phyloP scores from a whole-genome alignment of 2,888 invertebrate genomes.

The Sacculina carcini region DNA sequence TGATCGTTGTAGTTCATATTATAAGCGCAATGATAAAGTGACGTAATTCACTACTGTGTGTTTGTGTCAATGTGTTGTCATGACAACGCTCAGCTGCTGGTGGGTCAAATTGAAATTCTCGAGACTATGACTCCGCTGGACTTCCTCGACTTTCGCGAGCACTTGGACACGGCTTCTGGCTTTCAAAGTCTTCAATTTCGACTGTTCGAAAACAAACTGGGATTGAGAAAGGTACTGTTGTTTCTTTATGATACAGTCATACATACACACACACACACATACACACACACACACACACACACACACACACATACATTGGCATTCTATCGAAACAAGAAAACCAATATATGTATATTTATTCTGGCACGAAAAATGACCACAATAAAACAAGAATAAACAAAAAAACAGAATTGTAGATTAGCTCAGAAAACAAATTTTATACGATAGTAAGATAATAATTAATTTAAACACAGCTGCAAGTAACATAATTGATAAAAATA shows the following conservation, averaged over 20 bases:
- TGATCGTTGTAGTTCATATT: too few relatives aligned
- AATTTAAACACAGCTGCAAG: too few relatives aligned
- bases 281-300: background rate
- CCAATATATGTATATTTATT: background rate
- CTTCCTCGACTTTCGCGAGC: conserved; percentile 88
- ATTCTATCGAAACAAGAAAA: background rate
- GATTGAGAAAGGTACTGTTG: conserved; percentile 26
- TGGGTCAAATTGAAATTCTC: conserved; percentile 86
- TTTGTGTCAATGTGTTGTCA: conserved; percentile 4
- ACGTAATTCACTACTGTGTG: conserved; percentile 3
- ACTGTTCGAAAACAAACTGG: conserved; percentile 75
- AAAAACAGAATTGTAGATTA: too few relatives aligned
- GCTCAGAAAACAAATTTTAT: too few relatives aligned
- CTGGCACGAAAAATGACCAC: background rate
- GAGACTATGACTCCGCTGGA: conserved; percentile 98
- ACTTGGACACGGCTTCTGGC: conserved; percentile 81
- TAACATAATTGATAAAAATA: too few relatives aligned
- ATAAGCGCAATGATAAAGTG: too few relatives aligned
- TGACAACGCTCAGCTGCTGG: conserved; percentile 38
- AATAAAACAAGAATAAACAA: too few relatives aligned
- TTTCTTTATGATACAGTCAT: background rate
- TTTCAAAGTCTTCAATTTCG: conserved; percentile 94
- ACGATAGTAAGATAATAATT: too few relatives aligned
- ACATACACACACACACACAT: background rate
- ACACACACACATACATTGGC: background rate